Conservation (phyloP, 2,888 invertebrate genomes). For the Stramonita haemastoma region DNA sequence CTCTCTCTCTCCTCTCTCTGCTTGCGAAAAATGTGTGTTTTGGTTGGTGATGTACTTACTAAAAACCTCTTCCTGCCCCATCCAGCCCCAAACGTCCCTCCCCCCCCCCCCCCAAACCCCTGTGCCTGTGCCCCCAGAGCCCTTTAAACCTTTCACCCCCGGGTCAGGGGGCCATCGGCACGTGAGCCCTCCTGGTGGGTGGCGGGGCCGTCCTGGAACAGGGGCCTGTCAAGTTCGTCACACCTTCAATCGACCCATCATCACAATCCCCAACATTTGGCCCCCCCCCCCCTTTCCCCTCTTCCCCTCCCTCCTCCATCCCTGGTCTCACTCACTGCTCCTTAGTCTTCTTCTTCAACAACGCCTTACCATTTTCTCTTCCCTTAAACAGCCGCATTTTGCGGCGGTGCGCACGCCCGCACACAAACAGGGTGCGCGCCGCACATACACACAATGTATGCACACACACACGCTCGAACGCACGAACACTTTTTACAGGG, state of each 20-base stretch:
- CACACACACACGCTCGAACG: background rate
- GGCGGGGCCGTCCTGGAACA: background rate
- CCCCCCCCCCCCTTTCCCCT: background rate
- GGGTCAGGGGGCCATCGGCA: too few species aligned
- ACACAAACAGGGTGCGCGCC: too few species aligned
- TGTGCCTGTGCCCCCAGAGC: too few species aligned
- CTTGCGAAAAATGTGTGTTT: too few species aligned
- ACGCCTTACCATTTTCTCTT: background rate
- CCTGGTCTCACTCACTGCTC: background rate
- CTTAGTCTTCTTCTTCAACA: background rate
- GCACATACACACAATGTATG: too few species aligned
- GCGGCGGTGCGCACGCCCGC: background rate
- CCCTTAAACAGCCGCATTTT: too few species aligned
- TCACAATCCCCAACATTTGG: background rate
- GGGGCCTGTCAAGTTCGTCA: background rate
- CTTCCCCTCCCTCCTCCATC: background rate
- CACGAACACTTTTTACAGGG: too few species aligned
- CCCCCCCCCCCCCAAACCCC: too few species aligned
- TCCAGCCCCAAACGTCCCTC: too few species aligned
- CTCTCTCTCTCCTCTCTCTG: background rate
- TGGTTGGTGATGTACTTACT: too few species aligned
- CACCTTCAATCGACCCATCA: constrained; percentile 13
- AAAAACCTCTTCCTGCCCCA: too few species aligned
- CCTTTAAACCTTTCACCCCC: too few species aligned
- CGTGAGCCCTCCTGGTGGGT: background rate